Percentiles rank a stretch among this genome's conserved stretches.
These are phyloP conservation scores for Pelodytes ibericus DNA, from an alignment of 2,797 vertebrate species.

Conservation along the genomic window DNA sequence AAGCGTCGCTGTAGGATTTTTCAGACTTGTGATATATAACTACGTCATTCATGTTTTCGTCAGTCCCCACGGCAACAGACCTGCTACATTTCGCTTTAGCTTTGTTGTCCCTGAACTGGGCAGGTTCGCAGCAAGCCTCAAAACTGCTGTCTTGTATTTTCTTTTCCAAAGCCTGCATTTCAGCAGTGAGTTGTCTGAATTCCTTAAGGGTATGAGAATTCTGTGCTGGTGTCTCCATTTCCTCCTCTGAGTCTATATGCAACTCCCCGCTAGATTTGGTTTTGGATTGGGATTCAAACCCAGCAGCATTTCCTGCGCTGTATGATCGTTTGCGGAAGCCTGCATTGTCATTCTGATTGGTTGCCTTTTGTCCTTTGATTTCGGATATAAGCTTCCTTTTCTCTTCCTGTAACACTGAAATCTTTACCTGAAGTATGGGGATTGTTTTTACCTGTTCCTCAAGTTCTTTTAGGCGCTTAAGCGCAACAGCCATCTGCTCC, in stretches of 20 bases:
- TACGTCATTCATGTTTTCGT: constrained; percentile 84
- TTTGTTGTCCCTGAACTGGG: constrained; percentile 51
- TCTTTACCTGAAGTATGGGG: constrained; percentile 96
- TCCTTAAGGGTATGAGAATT: constrained; percentile 84
- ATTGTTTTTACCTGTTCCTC: constrained; percentile 96
- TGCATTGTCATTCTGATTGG: constrained; percentile 64
- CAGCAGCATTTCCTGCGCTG: constrained; percentile 90
- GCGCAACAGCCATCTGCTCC: constrained; percentile 95
- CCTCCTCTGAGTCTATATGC: constrained; percentile 85
- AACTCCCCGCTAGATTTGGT: constrained; percentile 80
- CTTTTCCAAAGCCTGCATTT: constrained; percentile 90
- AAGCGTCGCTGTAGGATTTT: constrained; percentile 71
- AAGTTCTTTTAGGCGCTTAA: constrained; percentile 90
- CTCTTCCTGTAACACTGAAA: constrained; percentile 95
- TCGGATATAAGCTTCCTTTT: constrained; percentile 88
- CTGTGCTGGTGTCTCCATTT: constrained; percentile 81
- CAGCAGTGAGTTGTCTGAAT: constrained; percentile 89
- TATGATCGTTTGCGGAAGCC: constrained; percentile 90
- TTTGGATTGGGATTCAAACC: constrained; percentile 80
- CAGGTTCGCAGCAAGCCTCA: constrained; percentile 61
- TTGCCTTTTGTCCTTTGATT: constrained; percentile 80
- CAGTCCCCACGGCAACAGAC: constrained; percentile 81
- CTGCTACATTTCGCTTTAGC: constrained; percentile 66
- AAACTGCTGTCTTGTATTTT: constrained; percentile 80
- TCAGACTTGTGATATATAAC: constrained; percentile 68